Evolutionary conservation across 2,888 invertebrate species (phyloP), one percentile per base, ranked within the genome.

Genomic region (Aphidoletes aphidimyza): DNA sequence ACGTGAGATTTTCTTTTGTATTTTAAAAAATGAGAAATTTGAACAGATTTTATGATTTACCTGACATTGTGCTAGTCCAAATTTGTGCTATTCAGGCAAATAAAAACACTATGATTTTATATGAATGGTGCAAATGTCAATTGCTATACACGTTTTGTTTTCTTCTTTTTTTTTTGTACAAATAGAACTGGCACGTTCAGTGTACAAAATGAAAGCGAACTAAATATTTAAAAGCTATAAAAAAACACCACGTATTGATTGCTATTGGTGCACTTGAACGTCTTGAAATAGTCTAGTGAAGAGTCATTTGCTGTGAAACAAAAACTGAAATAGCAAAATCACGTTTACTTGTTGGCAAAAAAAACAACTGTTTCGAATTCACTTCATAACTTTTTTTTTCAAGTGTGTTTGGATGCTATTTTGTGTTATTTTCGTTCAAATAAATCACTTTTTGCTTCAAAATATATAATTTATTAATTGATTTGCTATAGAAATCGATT

Each of bases 61-160:
- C 69, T 69, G 69, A 69, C 69, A 69, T 69, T 69, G 69, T 69
- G 30, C 69, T 69, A 30, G 34, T 69, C 69, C 69, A 69, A 69
- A 69, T 14, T 5, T 26, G 30, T 69, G 30, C 30, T 69, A 69
- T 69, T 69, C 14, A 69, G 30, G 17, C 69, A n/a, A 30, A 69
- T n/a, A 8, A 5, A 69, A 69, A 69, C 26, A 69, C 69, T 30
- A 69, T 30, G 14, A 11, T 22, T 5, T 14, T 11, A 2, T 47
- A 17, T 47, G 0, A 30, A 30, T 69, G 30, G 69, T 69, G 69
- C 69, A 30, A 69, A 54, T 54, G 14, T n/a, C n/a, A 69, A 69
- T 42, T 42, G 42, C 14, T 6, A 14, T 42, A 42, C 14, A 42
- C n/a, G 6, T 22, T 54, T 8, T 39, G 5, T 54, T n/a, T 9